Evolutionary conservation across 2,888 invertebrate species (phyloP).

Genomic region (Luffia ferchaultella): DNA sequence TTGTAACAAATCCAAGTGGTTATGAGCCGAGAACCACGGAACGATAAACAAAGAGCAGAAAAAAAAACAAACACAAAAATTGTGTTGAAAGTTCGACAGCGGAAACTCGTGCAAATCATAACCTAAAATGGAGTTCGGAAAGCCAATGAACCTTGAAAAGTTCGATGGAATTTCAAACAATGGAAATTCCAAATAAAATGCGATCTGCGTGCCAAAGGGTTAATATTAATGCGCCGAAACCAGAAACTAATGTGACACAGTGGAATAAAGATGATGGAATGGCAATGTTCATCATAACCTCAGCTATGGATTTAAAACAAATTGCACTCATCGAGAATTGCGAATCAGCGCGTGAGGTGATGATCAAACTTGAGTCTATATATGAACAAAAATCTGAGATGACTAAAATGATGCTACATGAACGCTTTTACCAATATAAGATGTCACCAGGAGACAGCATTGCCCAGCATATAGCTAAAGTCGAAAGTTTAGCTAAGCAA

Average conservation of each 20-base stretch:
- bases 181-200: constrained; percentile 20
- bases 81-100: no score
- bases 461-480: constrained; percentile 19
- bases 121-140: no score
- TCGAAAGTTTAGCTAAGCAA: constrained; percentile 18
- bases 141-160: constrained; percentile 9
- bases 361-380: constrained; percentile 15
- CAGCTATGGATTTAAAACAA: constrained; percentile 11
- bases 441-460: constrained; percentile 15
- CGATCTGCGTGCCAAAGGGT: constrained; percentile 16
- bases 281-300: constrained; percentile 8
- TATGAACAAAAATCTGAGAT: constrained; percentile 16
- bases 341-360: constrained; percentile 15
- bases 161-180: constrained; percentile 16
- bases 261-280: constrained; percentile 15
- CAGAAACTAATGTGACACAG: not conserved
- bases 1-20: no score
- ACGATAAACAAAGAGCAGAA: no score
- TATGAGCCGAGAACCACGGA: no score
- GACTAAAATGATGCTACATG: constrained; percentile 17
- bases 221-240: constrained; percentile 7
- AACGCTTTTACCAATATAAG: constrained; percentile 18
- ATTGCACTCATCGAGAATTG: constrained; percentile 16
- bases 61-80: no score
- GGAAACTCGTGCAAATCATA: no score